A percentile compares a stretch with the other conserved stretches of the same genome.
phyloP scores from a whole-genome alignment of 2,888 invertebrate genomes.

The Lordiphosa andalusiaca region DNA sequence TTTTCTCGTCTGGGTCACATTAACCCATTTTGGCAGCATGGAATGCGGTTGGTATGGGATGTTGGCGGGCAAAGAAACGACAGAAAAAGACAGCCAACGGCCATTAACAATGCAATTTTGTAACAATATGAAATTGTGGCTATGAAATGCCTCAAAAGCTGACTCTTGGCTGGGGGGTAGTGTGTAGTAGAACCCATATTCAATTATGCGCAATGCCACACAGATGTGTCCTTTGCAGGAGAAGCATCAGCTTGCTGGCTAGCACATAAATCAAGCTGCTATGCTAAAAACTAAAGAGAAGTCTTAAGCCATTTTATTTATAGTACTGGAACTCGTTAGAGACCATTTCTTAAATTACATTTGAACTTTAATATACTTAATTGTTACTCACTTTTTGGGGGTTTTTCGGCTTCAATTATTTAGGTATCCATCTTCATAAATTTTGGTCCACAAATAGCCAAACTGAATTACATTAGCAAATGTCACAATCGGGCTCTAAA shows the following conservation, averaged over 20 bases:
- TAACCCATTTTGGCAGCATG: slow-evolving; percentile 29
- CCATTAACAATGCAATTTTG: slow-evolving; percentile 51
- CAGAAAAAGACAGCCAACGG: slow-evolving; percentile 16
- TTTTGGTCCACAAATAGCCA: slow-evolving; percentile 6
- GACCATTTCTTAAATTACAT: no score
- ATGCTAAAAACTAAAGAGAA: slow-evolving; percentile 22
- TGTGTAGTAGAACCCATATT: slow-evolving; percentile 22
- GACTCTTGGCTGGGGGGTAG: not conserved
- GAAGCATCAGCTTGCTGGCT: slow-evolving; percentile 19
- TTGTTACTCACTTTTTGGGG: no score
- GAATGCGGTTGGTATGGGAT: no score
- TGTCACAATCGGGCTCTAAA: slow-evolving; percentile 19
- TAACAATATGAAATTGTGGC: slow-evolving; percentile 40
- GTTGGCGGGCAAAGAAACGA: not conserved
- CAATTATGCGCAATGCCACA: slow-evolving; percentile 52
- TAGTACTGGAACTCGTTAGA: no score
- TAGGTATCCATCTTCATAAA: slow-evolving; percentile 48
- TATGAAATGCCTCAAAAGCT: slow-evolving; percentile 29
- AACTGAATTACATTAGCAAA: slow-evolving; percentile 27
- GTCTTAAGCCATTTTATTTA: slow-evolving; percentile 11
- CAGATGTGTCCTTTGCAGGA: slow-evolving; percentile 10
- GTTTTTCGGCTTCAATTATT: slow-evolving; percentile 9
- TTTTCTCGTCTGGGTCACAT: slow-evolving; percentile 19
- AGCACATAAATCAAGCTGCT: slow-evolving; percentile 48
- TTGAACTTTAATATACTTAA: no score